Percentiles rank a stretch among this genome's conserved stretches.
These are phyloP conservation scores for Heteromyza rotundicornis DNA, from an alignment of 2,888 invertebrate species.

Conservation along the genomic window DNA sequence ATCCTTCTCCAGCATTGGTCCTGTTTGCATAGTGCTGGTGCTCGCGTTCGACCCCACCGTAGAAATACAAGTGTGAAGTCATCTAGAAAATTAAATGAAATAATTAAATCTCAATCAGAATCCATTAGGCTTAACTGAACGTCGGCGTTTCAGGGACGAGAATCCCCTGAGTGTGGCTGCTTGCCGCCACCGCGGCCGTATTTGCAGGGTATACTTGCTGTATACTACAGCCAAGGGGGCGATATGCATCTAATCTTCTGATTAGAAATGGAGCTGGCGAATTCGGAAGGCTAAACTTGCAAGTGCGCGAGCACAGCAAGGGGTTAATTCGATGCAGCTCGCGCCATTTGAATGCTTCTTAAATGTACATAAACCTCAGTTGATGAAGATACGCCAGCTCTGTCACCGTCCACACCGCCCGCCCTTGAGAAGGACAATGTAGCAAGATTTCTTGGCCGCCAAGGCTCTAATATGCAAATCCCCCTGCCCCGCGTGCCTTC, in stretches of 20 bases:
- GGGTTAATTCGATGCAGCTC: slow-evolving; percentile 51
- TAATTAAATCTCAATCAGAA: slow-evolving; percentile 64
- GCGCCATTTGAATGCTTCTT: slow-evolving; percentile 36
- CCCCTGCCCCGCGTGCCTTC: no score
- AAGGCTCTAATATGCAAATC: no score
- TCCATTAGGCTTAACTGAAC: slow-evolving; percentile 58
- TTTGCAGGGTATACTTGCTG: not conserved
- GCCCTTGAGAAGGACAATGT: no score
- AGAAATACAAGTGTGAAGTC: slow-evolving; percentile 52
- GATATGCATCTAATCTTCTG: no score
- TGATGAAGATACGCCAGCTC: no score
- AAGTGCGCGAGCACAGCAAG: slow-evolving; percentile 45
- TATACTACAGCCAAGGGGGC: no score
- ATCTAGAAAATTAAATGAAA: slow-evolving; percentile 64
- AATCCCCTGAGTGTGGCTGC: slow-evolving; percentile 17
- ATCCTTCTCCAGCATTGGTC: not conserved
- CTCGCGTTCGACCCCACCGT: not conserved
- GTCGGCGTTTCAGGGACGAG: not conserved
- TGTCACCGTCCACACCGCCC: not conserved
- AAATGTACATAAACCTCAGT: no score
- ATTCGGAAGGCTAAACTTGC: no score
- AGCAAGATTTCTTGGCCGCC: no score
- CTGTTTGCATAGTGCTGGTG: slow-evolving; percentile 22
- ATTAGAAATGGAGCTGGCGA: no score
- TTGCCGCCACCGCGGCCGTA: slow-evolving; percentile 11